Percentiles rank a stretch among this genome's conserved stretches.
phyloP scores from a whole-genome alignment of 2,113 vertebrate species.

The Gadus chalcogrammus region DNA sequence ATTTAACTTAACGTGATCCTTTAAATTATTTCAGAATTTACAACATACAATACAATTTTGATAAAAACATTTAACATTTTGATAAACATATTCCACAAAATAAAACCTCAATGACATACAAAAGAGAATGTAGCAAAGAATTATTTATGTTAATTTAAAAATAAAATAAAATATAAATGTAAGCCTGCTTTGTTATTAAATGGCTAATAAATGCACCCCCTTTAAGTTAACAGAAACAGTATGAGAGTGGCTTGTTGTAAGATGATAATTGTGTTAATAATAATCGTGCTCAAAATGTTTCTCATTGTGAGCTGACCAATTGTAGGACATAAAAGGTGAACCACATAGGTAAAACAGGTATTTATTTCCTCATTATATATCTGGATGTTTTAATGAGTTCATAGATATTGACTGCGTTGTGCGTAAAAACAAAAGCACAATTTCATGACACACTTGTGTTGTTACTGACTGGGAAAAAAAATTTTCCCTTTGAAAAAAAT shows the following conservation, averaged over 20 bases:
- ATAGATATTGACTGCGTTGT: conserved; percentile 49
- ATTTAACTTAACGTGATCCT: too few species aligned
- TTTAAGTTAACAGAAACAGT: neutral
- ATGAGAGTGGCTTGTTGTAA: neutral
- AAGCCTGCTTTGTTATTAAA: too few species aligned
- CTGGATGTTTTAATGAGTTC: conserved; percentile 58
- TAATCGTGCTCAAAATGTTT: neutral
- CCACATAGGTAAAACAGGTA: conserved; percentile 54
- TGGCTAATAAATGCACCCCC: too few species aligned
- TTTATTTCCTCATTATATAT: conserved; percentile 51
- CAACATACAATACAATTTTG: too few species aligned
- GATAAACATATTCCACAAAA: too few species aligned
- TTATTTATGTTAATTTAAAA: too few species aligned
- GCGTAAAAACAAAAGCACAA: conserved; percentile 50
- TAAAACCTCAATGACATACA: too few species aligned
- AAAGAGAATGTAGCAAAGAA: too few species aligned
- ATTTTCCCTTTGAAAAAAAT: conserved; percentile 64
- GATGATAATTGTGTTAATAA: neutral
- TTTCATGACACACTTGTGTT: conserved; percentile 60
- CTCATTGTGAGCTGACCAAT: neutral
- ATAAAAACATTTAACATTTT: too few species aligned
- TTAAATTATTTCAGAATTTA: too few species aligned
- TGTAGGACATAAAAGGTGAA: conserved; percentile 8
- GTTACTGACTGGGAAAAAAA: conserved; percentile 52
- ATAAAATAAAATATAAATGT: too few species aligned